These are phyloP conservation scores for Danio rerio DNA, from an alignment of 2,113 vertebrate species.

Conservation along the genomic window GRCz12tu NC_133188.1:14826501-14827000, in stretches of 20 bases:
- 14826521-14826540: not conserved
- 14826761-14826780: too few species aligned
- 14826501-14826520: not conserved
- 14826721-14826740: not conserved
- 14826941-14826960: too few species aligned
- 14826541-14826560: not conserved
- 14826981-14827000: too few species aligned
- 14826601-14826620: not conserved
- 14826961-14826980: too few species aligned
- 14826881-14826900: not conserved
- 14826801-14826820: not conserved
- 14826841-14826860: not conserved
- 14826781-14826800: too few species aligned
- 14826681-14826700: not conserved
- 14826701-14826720: not conserved
- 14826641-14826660: not conserved
- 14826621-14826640: not conserved
- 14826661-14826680: not conserved
- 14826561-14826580: constrained; percentile 17
- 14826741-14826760: not conserved
- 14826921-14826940: too few species aligned
- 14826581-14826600: not conserved
- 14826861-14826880: not conserved
- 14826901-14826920: not conserved
- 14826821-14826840: not conserved